phyloP scores from a whole-genome alignment of 2,888 invertebrate genomes.

The Venustoraphidia nigricollis region DNA sequence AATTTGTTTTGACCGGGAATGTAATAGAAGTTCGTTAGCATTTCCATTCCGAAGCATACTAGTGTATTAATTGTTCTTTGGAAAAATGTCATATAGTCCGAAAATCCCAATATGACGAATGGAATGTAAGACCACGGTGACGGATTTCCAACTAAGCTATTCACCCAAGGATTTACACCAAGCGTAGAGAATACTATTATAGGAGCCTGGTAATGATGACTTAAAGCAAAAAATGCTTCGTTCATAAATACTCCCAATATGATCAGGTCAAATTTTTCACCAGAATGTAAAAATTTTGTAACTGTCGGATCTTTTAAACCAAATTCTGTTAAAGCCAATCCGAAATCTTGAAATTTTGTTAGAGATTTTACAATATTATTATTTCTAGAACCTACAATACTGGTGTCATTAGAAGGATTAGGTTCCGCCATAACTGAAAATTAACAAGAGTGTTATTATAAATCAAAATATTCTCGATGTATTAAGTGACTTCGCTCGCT shows the following conservation, averaged over 20 bases:
- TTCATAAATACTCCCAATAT: slow-evolving; percentile 31
- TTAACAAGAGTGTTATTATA: too few relatives aligned
- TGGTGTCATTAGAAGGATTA: too few relatives aligned
- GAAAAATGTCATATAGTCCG: slow-evolving; percentile 32
- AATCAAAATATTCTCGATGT: too few relatives aligned
- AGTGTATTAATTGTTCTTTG: slow-evolving; percentile 35
- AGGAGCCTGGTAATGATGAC: slow-evolving; percentile 23
- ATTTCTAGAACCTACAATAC: too few relatives aligned
- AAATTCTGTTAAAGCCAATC: slow-evolving; percentile 5
- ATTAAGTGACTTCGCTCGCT: too few relatives aligned
- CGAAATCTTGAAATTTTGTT: not conserved
- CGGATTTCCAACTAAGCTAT: slow-evolving; percentile 30
- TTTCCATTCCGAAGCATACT: slow-evolving; percentile 32
- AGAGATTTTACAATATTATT: too few relatives aligned
- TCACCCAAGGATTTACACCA: slow-evolving; percentile 29
- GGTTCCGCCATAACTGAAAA: too few relatives aligned
- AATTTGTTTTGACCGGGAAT: slow-evolving; percentile 11
- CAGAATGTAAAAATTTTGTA: slow-evolving; percentile 19
- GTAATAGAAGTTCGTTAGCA: too few relatives aligned
- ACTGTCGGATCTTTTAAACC: slow-evolving; percentile 13
- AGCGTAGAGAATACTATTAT: slow-evolving; percentile 26
- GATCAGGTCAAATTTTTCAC: slow-evolving; percentile 26
- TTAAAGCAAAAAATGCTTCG: slow-evolving; percentile 29
- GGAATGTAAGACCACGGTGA: slow-evolving; percentile 33
- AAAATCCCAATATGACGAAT: slow-evolving; percentile 26